These are phyloP conservation scores for Leucosticte australis DNA, from an alignment of 2,113 vertebrate genomes.

Conservation along the genomic window DNA sequence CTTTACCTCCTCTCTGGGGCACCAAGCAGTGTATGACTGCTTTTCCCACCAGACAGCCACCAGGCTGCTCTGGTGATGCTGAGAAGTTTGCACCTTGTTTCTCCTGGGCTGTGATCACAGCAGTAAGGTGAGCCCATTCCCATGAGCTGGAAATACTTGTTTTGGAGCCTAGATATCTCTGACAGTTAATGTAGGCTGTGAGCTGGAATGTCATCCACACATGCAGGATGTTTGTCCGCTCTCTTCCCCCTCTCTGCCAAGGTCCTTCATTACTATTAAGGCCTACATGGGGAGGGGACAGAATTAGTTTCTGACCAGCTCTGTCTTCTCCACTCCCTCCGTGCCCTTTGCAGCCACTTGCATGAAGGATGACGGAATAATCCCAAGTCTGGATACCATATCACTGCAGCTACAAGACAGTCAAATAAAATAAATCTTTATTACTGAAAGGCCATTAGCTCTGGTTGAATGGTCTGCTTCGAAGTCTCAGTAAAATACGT, in stretches of 20 bases:
- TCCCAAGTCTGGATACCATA: background rate
- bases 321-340: background rate
- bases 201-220: background rate
- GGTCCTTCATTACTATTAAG: background rate
- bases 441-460: background rate
- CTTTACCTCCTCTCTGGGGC: background rate
- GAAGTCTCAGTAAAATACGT: background rate
- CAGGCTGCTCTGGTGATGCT: background rate
- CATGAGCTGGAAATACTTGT: background rate
- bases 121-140: background rate
- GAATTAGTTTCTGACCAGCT: background rate
- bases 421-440: background rate
- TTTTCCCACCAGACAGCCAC: background rate
- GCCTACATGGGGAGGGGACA: background rate
- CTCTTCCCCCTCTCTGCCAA: background rate
- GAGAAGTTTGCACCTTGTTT: background rate
- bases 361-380: background rate
- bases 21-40: accelerated
- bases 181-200: background rate
- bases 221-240: background rate
- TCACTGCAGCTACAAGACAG: background rate
- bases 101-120: background rate
- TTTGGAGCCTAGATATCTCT: background rate
- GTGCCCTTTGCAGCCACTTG: background rate
- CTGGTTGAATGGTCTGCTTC: background rate